Evolutionary conservation across 2,113 vertebrate species (phyloP).

Genomic region (Galemys pyrenaicus): DNA sequence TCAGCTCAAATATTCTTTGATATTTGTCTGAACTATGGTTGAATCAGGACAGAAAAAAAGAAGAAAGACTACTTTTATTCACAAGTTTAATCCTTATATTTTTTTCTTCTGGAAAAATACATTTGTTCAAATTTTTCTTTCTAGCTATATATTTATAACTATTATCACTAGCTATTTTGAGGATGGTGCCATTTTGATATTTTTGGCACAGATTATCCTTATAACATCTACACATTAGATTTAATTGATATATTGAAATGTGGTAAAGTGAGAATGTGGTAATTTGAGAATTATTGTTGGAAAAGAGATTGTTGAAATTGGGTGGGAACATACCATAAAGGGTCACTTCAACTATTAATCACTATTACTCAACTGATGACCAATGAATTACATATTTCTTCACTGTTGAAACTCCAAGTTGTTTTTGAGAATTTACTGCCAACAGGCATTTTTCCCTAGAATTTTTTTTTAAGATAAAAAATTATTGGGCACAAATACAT

Average conservation of each 20-base stretch:
- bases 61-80: slow-evolving; percentile 40
- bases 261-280: slow-evolving; percentile 10
- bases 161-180: slow-evolving; percentile 1
- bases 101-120: slow-evolving; percentile 1
- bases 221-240: neutral
- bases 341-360: neutral
- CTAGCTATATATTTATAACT: neutral
- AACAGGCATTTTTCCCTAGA: neutral
- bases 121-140: slow-evolving; percentile 27
- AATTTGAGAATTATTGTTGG: neutral
- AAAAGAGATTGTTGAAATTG: neutral
- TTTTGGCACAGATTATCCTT: neutral
- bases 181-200: neutral
- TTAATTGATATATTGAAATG: neutral
- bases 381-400: neutral
- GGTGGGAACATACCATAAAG: neutral
- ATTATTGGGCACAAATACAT: neutral
- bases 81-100: slow-evolving; percentile 10
- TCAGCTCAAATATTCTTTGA: slow-evolving; percentile 52
- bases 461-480: neutral
- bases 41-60: slow-evolving; percentile 14
- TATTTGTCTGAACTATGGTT: slow-evolving; percentile 36
- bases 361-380: neutral
- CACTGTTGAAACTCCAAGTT: neutral
- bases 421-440: neutral